Conservation (phyloP, 2,797 vertebrate genomes). For the Pelochelys cantorii region DNA sequence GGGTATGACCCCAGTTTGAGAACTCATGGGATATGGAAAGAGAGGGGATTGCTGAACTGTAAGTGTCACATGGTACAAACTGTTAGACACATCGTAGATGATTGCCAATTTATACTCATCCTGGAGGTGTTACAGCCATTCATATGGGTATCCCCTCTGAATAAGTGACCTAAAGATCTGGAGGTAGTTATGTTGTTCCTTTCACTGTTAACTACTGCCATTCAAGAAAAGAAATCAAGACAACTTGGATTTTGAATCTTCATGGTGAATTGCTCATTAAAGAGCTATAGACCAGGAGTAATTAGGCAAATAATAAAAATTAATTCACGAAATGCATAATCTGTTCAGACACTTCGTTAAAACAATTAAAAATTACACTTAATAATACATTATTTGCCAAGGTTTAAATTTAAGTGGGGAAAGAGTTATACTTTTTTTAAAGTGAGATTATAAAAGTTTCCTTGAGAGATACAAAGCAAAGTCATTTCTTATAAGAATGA, state of each 20-base stretch:
- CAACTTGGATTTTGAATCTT: neutral
- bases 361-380: neutral
- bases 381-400: conserved; percentile 7
- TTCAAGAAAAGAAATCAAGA: neutral
- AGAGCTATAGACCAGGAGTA: neutral
- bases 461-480: neutral
- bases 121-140: too few relatives aligned
- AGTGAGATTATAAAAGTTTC: neutral
- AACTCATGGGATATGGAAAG: neutral
- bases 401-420: neutral
- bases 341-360: neutral
- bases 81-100: too few relatives aligned
- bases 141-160: too few relatives aligned
- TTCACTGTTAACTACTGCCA: too few relatives aligned
- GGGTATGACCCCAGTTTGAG: neutral
- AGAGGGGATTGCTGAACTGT: too few relatives aligned
- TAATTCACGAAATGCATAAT: rapidly evolving
- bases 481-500: neutral
- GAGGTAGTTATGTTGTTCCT: too few relatives aligned
- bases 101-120: too few relatives aligned
- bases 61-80: too few relatives aligned
- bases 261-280: neutral
- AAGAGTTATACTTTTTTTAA: neutral
- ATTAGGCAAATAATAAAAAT: neutral
- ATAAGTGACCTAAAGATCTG: too few relatives aligned